Conservation (phyloP, 1,140 invertebrate species). For the Lasaia peninsularis region DNA sequence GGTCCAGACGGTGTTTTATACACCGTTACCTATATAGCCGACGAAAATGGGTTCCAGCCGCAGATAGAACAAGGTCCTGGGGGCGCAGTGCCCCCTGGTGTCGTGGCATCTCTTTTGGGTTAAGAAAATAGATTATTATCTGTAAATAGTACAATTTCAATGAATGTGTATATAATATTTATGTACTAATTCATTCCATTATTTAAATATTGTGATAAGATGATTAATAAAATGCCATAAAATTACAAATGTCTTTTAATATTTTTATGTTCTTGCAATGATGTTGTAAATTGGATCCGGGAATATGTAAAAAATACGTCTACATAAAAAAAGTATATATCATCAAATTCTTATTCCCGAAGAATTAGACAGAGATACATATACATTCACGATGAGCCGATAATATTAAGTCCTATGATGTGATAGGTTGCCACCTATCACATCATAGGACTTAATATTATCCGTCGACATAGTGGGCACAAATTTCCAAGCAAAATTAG, state of each 20-base stretch:
- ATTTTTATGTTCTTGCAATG: not conserved
- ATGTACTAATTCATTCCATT: constrained; percentile 41
- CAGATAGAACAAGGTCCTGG: constrained; percentile 79
- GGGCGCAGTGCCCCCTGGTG: constrained; percentile 71
- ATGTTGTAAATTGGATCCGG: too few relatives aligned
- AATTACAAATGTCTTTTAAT: not conserved
- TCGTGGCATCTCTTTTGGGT: constrained; percentile 57
- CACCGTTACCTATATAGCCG: constrained; percentile 84
- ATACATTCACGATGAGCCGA: too few relatives aligned
- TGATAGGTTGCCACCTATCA: too few relatives aligned
- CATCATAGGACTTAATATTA: too few relatives aligned
- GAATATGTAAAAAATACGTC: too few relatives aligned
- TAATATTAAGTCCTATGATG: too few relatives aligned
- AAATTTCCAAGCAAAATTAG: too few relatives aligned
- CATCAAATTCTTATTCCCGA: too few relatives aligned
- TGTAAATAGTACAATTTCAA: constrained; percentile 51
- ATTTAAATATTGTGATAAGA: constrained; percentile 25
- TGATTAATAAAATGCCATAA: not conserved
- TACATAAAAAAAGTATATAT: too few relatives aligned
- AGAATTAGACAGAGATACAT: too few relatives aligned
- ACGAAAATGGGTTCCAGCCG: constrained; percentile 85
- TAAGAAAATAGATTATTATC: constrained; percentile 26
- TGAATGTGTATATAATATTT: constrained; percentile 64
- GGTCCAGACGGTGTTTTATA: constrained; percentile 78
- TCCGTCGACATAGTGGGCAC: too few relatives aligned